Conservation (phyloP, 2,888 invertebrate species). For the Andrena chrysosceles region DNA sequence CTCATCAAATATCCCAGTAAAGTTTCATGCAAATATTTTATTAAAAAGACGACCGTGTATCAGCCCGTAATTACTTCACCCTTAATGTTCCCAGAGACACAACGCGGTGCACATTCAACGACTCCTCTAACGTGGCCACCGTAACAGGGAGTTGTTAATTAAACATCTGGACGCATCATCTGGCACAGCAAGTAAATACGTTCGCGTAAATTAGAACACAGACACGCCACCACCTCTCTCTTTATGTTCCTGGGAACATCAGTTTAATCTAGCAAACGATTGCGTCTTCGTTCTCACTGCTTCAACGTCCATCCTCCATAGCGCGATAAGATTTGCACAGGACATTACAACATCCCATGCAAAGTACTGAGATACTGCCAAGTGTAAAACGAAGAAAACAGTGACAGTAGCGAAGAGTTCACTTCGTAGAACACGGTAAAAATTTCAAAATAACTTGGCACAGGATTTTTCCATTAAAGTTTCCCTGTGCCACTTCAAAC, state of each 20-base stretch:
- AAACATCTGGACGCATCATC: constrained; percentile 18
- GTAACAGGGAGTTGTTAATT: constrained; percentile 22
- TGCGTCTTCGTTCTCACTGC: constrained; percentile 22
- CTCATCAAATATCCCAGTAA: not conserved
- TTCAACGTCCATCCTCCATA: not conserved
- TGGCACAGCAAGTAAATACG: not conserved
- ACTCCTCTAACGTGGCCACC: not conserved
- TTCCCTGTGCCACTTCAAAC: too few relatives aligned
- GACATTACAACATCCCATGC: too few relatives aligned
- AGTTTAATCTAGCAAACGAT: constrained; percentile 31
- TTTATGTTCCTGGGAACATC: constrained; percentile 6
- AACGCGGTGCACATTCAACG: not conserved
- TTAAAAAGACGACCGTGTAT: not conserved
- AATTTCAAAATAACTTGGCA: too few relatives aligned
- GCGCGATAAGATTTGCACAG: too few relatives aligned
- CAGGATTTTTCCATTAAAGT: too few relatives aligned
- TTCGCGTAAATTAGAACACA: constrained; percentile 30
- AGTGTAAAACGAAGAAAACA: too few relatives aligned
- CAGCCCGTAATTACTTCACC: not conserved
- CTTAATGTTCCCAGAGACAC: not conserved
- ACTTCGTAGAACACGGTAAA: too few relatives aligned
- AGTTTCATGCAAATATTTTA: not conserved
- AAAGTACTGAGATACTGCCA: too few relatives aligned
- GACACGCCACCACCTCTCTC: not conserved
- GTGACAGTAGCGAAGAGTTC: too few relatives aligned